These are phyloP conservation scores for Indri indri DNA, from an alignment of 2,113 vertebrate species.

Conservation along the genomic window DNA sequence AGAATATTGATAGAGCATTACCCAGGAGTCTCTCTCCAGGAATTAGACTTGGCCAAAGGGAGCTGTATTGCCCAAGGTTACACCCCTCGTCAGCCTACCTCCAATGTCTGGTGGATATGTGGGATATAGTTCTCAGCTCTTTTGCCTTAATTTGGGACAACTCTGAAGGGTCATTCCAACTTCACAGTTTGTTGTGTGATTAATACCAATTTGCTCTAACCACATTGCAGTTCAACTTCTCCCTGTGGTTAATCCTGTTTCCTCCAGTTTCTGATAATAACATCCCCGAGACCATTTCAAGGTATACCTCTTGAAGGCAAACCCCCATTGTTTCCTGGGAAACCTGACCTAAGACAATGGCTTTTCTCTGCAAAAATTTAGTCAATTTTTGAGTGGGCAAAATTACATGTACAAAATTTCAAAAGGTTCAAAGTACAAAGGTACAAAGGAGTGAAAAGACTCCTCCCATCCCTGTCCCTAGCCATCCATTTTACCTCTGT, in stretches of 20 bases:
- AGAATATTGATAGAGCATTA: not conserved
- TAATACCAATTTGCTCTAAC: not conserved
- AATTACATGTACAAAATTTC: not conserved
- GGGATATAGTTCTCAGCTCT: not conserved
- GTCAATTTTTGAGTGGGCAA: not conserved
- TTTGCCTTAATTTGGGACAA: not conserved
- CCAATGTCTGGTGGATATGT: not conserved
- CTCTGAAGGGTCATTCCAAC: not conserved
- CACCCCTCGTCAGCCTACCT: not conserved
- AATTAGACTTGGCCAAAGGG: not conserved
- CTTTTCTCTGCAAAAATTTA: not conserved
- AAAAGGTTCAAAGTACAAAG: not conserved
- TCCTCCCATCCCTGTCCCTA: not conserved
- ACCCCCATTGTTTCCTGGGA: not conserved
- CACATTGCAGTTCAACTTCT: not conserved
- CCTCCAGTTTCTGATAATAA: not conserved
- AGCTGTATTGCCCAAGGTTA: not conserved
- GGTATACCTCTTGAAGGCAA: not conserved
- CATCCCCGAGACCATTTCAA: not conserved
- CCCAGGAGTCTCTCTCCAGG: not conserved
- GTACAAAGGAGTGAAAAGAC: not conserved
- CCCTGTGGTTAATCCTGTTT: not conserved
- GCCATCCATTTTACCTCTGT: not conserved
- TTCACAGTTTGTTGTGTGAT: not conserved
- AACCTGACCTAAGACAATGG: not conserved